Percentiles rank a stretch among this genome's conserved stretches.
phyloP scores from a whole-genome alignment of 2,888 invertebrate genomes.

The Callyntrura sp. region DNA sequence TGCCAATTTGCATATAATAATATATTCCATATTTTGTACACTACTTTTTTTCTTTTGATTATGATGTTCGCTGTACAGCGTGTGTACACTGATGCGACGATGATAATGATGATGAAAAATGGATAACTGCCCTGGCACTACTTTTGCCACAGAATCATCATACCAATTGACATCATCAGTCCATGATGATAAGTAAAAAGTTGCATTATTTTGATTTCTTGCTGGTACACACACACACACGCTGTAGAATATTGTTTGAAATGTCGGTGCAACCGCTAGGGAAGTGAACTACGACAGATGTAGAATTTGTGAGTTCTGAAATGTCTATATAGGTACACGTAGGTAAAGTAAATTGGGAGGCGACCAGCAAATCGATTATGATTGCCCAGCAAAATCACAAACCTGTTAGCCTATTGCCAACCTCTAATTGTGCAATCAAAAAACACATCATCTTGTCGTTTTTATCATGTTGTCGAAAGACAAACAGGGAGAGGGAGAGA shows the following conservation, averaged over 20 bases:
- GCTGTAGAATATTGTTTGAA: neutral
- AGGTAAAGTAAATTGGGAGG: constrained; percentile 28
- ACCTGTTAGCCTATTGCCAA: constrained; percentile 76
- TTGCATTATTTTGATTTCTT: constrained; percentile 45
- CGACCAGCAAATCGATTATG: constrained; percentile 63
- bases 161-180: neutral
- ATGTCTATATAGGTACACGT: neutral
- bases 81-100: constrained; percentile 42
- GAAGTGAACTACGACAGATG: neutral
- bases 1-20: constrained; percentile 72
- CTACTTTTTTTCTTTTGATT: constrained; percentile 36
- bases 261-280: neutral
- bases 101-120: constrained; percentile 53
- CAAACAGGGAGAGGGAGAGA: constrained; percentile 7
- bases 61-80: constrained; percentile 11
- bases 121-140: constrained; percentile 26
- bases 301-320: neutral
- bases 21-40: constrained; percentile 37
- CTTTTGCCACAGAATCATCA: constrained; percentile 51
- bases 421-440: constrained; percentile 77
- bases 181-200: constrained; percentile 32
- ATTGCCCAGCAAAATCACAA: constrained; percentile 50
- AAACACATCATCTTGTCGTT: constrained; percentile 74
- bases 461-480: constrained; percentile 41
- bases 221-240: neutral